Base-by-base conservation (phyloP, 2,113 vertebrate genomes). In the Triplophysa rosa region DNA sequence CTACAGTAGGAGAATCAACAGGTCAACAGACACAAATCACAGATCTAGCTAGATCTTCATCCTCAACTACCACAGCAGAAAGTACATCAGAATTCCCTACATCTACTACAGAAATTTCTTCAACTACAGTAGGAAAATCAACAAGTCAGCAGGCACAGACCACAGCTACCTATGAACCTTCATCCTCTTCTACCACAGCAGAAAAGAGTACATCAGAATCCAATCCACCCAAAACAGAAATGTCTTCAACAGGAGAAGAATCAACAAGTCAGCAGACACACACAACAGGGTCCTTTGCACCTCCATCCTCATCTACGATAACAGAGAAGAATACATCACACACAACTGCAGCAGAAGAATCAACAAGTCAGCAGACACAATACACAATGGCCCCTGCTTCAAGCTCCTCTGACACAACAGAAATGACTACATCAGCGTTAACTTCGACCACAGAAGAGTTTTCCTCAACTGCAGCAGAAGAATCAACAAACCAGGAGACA, bases 161-260 rank as follows among this genome's bases (percentile, higher is more conserved):
- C 7, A 1, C 23, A 33, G 8, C 7, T 1, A 0, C 14, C 49
- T 6, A 0, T 52, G 1, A 0, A 52, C 1, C 49, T 0, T 52
- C 49, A 52, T 1, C 49, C 0, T 52, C 16, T 2, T 16, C 14
- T 52, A 16, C 16, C 16, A 52, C 49, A 52, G 16, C 13, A 16
- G 12, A 17, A 16, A 13, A 4, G 2, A 17, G 49, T 16, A 17
- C 49, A 52, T 0, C 16, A 19, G 16, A 14, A 1, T 17, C 5
- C 3, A 17, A 5, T 7, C 3, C 3, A 52, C 1, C 49, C 5
- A 52, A 16, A 52, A 17, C 49, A 52, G 4, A 2, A 49, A 52
- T 52, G 5, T 52, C 16, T 4, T 5, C 14, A 16, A 52, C 14
- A 17, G 0, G 4, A 6, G 62, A 17, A 10, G 4, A n/a, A 7